phyloP scores from a whole-genome alignment of 2,888 invertebrate genomes.

The Seira musarum region DNA sequence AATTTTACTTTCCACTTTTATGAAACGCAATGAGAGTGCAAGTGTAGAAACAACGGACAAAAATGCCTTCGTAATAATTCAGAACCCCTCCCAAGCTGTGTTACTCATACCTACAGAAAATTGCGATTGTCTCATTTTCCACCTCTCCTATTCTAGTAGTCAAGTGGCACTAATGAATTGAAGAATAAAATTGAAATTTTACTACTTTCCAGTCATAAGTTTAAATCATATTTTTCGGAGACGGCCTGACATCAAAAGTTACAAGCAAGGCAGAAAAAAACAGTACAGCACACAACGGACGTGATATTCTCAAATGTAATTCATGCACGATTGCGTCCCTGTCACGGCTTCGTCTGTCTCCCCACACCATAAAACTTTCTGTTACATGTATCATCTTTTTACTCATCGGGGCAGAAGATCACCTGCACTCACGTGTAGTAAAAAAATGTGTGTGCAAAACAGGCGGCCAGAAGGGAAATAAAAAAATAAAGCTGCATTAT shows the following conservation, averaged over 20 bases:
- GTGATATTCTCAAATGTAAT: neutral
- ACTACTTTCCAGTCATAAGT: slow-evolving; percentile 37
- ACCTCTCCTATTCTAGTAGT: slow-evolving; percentile 21
- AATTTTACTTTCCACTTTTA: too few relatives aligned
- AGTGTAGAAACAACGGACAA: slow-evolving; percentile 21
- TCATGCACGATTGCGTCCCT: slow-evolving; percentile 25
- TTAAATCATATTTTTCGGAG: slow-evolving; percentile 20
- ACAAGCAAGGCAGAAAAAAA: neutral
- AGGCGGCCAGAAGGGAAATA: neutral
- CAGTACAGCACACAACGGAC: slow-evolving; percentile 21
- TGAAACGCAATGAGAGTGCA: too few relatives aligned
- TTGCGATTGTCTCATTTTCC: neutral
- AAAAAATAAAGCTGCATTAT: slow-evolving; percentile 36
- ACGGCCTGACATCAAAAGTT: slow-evolving; percentile 5
- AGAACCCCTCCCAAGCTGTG: slow-evolving; percentile 25
- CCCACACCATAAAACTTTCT: neutral
- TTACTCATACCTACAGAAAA: neutral
- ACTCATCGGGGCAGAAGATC: slow-evolving; percentile 1
- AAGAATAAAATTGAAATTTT: slow-evolving; percentile 31
- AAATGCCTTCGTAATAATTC: slow-evolving; percentile 20
- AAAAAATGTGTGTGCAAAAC: too few relatives aligned
- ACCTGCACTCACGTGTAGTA: slow-evolving; percentile 35
- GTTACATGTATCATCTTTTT: slow-evolving; percentile 6
- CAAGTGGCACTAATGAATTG: slow-evolving; percentile 40
- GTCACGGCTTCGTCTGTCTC: slow-evolving; percentile 3